phyloP scores from a whole-genome alignment of 2,888 invertebrate species.

The Pantelozetes paolii region DNA sequence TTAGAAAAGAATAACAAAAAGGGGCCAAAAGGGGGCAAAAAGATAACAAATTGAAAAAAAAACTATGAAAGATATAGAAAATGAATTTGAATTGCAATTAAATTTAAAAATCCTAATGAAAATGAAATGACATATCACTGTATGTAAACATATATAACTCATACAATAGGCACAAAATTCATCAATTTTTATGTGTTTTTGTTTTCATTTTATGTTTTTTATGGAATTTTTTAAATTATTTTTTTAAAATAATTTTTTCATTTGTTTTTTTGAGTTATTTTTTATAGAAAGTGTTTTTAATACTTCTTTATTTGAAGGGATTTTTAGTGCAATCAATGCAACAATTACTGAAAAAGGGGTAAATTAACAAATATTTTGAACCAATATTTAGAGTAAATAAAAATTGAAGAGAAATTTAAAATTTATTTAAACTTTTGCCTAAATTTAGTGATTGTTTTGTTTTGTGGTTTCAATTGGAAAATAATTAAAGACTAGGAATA shows the following conservation, averaged over 20 bases:
- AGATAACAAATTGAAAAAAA: not conserved
- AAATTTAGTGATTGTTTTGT: conserved; percentile 15
- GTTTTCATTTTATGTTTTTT: not conserved
- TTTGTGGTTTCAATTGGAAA: not conserved
- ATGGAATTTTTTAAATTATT: not conserved
- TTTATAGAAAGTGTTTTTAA: conserved; percentile 8
- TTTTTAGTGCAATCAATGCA: not conserved
- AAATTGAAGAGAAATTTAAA: not conserved
- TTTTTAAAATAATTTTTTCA: not conserved
- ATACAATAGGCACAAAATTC: conserved; percentile 33
- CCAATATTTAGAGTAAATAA: no score
- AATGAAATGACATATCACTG: conserved; percentile 29
- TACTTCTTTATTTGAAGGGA: not conserved
- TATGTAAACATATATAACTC: conserved; percentile 1
- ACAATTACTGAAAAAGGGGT: not conserved
- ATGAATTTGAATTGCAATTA: not conserved
- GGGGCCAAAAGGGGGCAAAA: not conserved
- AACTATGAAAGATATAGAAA: not conserved
- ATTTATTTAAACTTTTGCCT: not conserved
- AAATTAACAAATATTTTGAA: not conserved
- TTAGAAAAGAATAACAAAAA: not conserved
- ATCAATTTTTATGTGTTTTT: conserved; percentile 28
- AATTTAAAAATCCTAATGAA: not conserved
- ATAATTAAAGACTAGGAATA: conserved; percentile 31
- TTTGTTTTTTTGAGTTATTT: not conserved